Evolutionary conservation across 2,113 vertebrate genomes (phyloP).

Genomic region (Hippocampus guttulatus): DNA sequence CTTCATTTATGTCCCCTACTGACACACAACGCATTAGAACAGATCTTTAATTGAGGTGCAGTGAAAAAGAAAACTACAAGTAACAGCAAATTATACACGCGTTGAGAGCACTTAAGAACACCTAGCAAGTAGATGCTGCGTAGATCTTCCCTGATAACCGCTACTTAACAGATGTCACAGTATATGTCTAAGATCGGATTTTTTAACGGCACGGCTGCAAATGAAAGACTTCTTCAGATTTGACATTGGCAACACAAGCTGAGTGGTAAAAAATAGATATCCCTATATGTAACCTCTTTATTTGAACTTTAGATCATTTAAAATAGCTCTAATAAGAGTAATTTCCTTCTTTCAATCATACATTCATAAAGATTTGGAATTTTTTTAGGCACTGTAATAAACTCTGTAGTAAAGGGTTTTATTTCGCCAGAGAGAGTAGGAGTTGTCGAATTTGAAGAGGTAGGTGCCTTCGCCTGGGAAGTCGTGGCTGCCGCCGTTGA

Average conservation of each 20-base stretch:
- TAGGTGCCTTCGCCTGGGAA: conserved; percentile 97
- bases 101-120: conserved; percentile 36
- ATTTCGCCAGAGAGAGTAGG: conserved; percentile 93
- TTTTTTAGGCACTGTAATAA: conserved; percentile 82
- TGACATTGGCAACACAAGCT: conserved; percentile 38
- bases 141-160: conserved; percentile 61
- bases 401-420: conserved; percentile 97
- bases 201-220: conserved; percentile 47
- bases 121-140: conserved; percentile 35
- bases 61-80: not conserved
- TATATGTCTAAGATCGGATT: conserved; percentile 44
- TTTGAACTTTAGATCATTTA: conserved; percentile 49
- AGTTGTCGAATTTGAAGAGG: conserved; percentile 96
- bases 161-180: conserved; percentile 51
- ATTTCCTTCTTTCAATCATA: conserved; percentile 44
- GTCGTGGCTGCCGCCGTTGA: conserved; percentile 88
- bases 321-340: conserved; percentile 62
- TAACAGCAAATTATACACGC: conserved; percentile 3
- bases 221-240: conserved; percentile 41
- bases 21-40: conserved; percentile 28
- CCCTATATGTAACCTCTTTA: conserved; percentile 43
- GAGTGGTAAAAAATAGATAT: conserved; percentile 64
- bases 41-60: not conserved
- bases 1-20: conserved; percentile 11
- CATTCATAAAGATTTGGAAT: conserved; percentile 46